These are phyloP conservation scores for Drosophila differens DNA, from an alignment of 2,888 invertebrate species.

Conservation along the genomic window DNA sequence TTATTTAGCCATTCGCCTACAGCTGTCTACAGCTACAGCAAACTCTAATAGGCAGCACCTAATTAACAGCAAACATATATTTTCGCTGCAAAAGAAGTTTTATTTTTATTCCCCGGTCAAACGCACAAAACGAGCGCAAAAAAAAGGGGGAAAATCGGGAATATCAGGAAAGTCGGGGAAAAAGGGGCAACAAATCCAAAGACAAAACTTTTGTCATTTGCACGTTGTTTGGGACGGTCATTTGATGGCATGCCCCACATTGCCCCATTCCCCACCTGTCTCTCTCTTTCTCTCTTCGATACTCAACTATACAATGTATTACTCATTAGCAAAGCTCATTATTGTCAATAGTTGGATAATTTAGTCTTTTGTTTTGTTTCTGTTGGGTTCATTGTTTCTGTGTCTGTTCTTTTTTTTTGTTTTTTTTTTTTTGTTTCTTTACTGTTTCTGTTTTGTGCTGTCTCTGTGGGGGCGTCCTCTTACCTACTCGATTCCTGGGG, in stretches of 20 bases:
- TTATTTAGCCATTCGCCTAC: constrained; percentile 24
- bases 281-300: background rate
- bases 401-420: constrained; percentile 32
- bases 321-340: constrained; percentile 79
- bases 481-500: background rate
- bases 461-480: constrained; percentile 2
- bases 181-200: constrained; percentile 40
- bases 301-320: constrained; percentile 40
- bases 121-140: background rate
- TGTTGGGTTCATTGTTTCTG: constrained; percentile 34
- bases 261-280: no score
- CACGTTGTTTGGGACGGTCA: constrained; percentile 44
- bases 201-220: constrained; percentile 77
- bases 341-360: constrained; percentile 80
- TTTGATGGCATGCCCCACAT: constrained; percentile 2
- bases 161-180: background rate
- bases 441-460: constrained; percentile 22
- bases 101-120: constrained; percentile 13
- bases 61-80: constrained; percentile 60
- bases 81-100: constrained; percentile 40
- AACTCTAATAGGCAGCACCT: constrained; percentile 35
- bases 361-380: constrained; percentile 64
- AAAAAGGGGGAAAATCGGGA: background rate
- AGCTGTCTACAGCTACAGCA: background rate
- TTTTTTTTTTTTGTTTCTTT: constrained; percentile 22